Evolutionary conservation across 2,888 invertebrate genomes (phyloP), one percentile per base, ranked within the genome.

Genomic region (Argyresthia albistria): DNA sequence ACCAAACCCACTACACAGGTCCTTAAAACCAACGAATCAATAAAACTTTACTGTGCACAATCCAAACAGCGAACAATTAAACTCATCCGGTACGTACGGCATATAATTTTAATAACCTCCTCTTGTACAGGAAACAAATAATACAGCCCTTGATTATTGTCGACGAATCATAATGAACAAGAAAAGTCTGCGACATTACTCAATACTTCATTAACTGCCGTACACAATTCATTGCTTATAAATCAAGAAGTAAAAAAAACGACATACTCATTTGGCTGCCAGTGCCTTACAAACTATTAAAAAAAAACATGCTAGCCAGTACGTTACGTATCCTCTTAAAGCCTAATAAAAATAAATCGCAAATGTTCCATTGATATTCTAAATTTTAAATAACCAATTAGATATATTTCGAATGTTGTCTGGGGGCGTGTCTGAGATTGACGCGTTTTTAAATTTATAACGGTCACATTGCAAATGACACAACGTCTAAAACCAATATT

Each of bases 321-420:
- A 63, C 61, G 62, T 66, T 66, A 65, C 62, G 69, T 70, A 64
- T 57, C 25, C 25, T 71, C 71, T 76, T 77, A 75, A 76, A 76
- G 76, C 79, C 76, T 76, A 77, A 78, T 77, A 78, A 80, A 77
- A 75, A 69, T 69, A 76, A 75, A 78, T 74, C 76, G 71, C 73
- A 74, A 54, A 75, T 76, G 73, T 69, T 77, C 10, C 74, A 80
- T 80, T 81, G 77, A 80, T 76, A 79, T 72, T 73, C 69, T 69
- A 70, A 72, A 76, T 74, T 67, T 61, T 67, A 72, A 76, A 80
- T 74, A 75, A 70, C 76, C 79, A 76, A 79, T 81, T 79, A 79
- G 75, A 62, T 47, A 6, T 35, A 43, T 54, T 54, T 54, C 42
- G 50, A 51, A 46, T 54, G 12, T 14, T 12, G 43, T 47, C 25